Conservation (phyloP, 2,113 vertebrate species). For the Tyrannus savana region DNA sequence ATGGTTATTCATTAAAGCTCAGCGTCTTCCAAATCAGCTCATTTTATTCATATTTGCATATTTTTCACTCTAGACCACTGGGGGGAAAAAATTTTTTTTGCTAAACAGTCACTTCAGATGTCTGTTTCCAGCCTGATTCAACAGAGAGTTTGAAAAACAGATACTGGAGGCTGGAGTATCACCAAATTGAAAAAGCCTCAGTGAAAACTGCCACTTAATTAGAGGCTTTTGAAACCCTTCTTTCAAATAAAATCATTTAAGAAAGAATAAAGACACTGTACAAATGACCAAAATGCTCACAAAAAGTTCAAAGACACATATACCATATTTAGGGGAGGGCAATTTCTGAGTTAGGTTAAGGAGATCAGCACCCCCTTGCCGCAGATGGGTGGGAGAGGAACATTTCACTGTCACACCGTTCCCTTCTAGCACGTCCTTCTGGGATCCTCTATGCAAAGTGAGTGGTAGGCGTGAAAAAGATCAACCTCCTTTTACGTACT, state of each 20-base stretch:
- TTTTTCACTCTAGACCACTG: constrained; percentile 41
- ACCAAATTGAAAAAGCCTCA: not conserved
- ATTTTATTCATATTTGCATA: constrained; percentile 43
- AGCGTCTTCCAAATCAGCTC: constrained; percentile 8
- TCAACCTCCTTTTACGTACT: not conserved
- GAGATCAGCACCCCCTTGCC: not conserved
- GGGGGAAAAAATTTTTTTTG: not conserved
- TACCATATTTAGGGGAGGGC: not conserved
- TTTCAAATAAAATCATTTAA: not conserved
- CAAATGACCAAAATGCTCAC: not conserved
- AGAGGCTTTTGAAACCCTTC: not conserved
- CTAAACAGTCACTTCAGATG: constrained; percentile 17
- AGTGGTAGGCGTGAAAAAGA: not conserved
- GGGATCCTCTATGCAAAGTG: not conserved
- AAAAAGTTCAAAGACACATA: not conserved
- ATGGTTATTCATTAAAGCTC: constrained; percentile 39
- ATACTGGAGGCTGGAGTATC: not conserved
- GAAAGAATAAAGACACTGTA: not conserved
- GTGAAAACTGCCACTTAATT: not conserved
- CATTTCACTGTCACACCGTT: not conserved
- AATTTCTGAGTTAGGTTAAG: not conserved
- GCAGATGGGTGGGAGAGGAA: not conserved
- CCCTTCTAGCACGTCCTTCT: not conserved
- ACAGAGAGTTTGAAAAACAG: not conserved
- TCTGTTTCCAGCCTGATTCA: not conserved